These are phyloP conservation scores for Macrotus californicus DNA, from an alignment of 2,113 vertebrate species.

Conservation along the genomic window DNA sequence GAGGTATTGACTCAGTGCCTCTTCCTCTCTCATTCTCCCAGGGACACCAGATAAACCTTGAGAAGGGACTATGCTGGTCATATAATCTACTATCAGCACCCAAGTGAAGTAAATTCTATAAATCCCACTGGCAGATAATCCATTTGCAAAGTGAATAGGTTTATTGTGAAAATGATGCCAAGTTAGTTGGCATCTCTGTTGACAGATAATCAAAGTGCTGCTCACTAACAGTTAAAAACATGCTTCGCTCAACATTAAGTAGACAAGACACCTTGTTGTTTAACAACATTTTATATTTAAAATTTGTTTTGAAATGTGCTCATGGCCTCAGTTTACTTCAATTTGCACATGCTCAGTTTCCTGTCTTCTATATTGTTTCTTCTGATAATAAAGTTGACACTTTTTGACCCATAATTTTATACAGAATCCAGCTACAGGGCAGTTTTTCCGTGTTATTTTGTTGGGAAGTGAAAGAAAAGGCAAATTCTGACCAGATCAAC, in stretches of 20 bases:
- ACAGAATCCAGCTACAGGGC: not conserved
- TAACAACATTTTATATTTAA: not conserved
- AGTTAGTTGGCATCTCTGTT: not conserved
- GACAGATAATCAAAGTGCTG: not conserved
- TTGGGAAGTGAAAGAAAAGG: not conserved
- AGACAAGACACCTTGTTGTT: not conserved
- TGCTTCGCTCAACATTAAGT: not conserved
- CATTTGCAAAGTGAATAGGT: not conserved
- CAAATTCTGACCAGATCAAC: not conserved
- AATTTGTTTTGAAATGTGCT: not conserved
- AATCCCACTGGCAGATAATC: not conserved
- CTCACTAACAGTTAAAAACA: not conserved
- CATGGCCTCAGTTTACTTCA: not conserved
- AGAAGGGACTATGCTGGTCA: not conserved
- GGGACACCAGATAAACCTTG: not conserved
- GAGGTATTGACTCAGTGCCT: not conserved
- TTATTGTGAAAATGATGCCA: not conserved
- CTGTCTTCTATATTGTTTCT: not conserved
- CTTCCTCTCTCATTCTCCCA: not conserved
- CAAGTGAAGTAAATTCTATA: not conserved
- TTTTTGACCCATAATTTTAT: not conserved
- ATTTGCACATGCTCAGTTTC: not conserved
- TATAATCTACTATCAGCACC: not conserved
- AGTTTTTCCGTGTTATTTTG: not conserved
- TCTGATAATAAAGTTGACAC: not conserved